These are phyloP conservation scores for Hystrix cristata DNA, from an alignment of 2,113 vertebrate species.

Conservation along the genomic window DNA sequence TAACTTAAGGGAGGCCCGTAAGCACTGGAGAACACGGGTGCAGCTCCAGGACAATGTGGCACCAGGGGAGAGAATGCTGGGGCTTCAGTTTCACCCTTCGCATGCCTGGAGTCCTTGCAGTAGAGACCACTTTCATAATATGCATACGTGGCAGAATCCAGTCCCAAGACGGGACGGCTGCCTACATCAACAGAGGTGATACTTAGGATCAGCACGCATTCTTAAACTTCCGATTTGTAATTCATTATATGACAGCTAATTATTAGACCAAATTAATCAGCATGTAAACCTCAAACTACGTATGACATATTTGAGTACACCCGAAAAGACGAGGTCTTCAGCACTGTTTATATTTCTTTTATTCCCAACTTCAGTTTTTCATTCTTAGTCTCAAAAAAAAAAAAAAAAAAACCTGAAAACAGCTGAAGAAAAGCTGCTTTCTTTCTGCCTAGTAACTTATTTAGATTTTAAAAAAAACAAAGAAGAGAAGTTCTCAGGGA, in stretches of 20 bases:
- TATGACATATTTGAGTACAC: conserved; percentile 47
- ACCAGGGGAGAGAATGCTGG: rapidly evolving
- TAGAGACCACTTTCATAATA: neutral
- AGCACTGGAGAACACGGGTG: neutral
- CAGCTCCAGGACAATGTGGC: neutral
- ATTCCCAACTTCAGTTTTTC: neutral
- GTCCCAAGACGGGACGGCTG: neutral
- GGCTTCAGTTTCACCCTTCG: neutral
- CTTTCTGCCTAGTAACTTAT: neutral
- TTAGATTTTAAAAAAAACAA: neutral
- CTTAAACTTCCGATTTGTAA: conserved; percentile 53
- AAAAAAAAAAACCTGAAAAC: neutral
- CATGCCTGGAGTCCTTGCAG: neutral
- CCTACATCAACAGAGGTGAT: neutral
- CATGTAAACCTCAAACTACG: conserved; percentile 50
- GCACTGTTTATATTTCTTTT: neutral
- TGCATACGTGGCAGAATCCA: neutral
- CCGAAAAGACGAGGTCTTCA: neutral
- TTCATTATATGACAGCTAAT: conserved; percentile 63
- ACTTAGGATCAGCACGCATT: neutral
- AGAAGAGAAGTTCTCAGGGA: neutral
- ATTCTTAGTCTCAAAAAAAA: neutral
- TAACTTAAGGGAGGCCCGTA: neutral
- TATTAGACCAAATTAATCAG: conserved; percentile 58
- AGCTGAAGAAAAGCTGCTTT: neutral